Percentiles rank a stretch among this genome's conserved stretches.
Evolutionary conservation across 2,113 vertebrate species (phyloP).

Genomic region (Labeo catla): DNA sequence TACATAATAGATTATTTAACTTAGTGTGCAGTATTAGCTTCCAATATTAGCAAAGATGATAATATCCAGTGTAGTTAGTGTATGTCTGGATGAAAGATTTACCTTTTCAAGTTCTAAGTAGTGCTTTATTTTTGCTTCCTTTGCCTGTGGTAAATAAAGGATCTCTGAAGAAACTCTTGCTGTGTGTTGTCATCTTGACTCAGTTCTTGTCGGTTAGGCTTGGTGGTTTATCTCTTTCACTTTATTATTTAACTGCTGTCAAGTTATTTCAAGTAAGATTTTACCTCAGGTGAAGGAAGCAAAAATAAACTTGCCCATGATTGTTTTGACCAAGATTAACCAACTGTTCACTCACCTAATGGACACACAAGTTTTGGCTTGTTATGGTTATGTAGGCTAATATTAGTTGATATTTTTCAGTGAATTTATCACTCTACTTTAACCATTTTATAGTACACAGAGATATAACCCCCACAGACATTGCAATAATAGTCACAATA

Average conservation of each 20-base stretch:
- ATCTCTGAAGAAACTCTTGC: neutral
- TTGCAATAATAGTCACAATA: neutral
- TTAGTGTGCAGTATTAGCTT: neutral
- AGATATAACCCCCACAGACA: neutral
- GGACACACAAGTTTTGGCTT: neutral
- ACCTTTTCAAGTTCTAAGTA: neutral
- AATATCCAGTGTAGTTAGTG: neutral
- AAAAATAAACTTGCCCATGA: neutral
- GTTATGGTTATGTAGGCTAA: neutral
- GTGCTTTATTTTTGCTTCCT: neutral
- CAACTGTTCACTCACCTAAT: neutral
- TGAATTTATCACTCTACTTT: neutral
- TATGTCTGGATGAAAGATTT: neutral
- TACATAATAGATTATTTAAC: neutral
- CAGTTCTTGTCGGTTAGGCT: neutral
- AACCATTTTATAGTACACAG: neutral
- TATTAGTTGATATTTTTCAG: neutral
- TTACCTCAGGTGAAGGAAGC: neutral
- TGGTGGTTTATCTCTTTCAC: neutral
- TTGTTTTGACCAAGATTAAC: neutral
- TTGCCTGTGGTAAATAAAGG: neutral
- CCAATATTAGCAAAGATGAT: neutral
- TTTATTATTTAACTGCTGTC: slow-evolving; percentile 1
- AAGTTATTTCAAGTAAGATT: neutral
- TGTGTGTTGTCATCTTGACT: slow-evolving; percentile 18